Percentiles rank a stretch among this genome's conserved stretches.
Evolutionary conservation across 2,797 vertebrate species (phyloP).

Genomic region (Alfaro cultratus): DNA sequence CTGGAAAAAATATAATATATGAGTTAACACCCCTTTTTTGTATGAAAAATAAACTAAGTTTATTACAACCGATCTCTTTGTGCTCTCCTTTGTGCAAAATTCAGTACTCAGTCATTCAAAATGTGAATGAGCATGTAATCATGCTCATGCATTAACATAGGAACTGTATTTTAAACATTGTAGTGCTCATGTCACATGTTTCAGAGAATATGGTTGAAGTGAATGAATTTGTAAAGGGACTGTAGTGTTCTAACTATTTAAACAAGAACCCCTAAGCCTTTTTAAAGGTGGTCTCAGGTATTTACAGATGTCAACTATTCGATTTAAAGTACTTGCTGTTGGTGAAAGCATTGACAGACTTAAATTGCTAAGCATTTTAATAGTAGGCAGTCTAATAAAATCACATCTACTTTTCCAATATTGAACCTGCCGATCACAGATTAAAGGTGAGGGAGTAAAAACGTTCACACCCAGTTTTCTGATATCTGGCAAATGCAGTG

Average conservation of each 20-base stretch:
- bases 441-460: background rate
- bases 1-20: too few species aligned
- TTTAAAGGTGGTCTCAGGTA: background rate
- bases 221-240: background rate
- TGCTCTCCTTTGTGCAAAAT: too few species aligned
- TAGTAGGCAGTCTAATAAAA: background rate
- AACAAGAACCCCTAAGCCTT: background rate
- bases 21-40: too few species aligned
- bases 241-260: background rate
- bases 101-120: too few species aligned
- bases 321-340: background rate
- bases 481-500: constrained; percentile 23
- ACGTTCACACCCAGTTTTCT: background rate
- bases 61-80: too few species aligned
- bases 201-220: background rate
- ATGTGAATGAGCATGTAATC: too few species aligned
- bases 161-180: too few species aligned
- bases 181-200: too few species aligned
- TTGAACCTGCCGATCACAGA: background rate
- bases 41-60: too few species aligned
- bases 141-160: too few species aligned
- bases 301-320: background rate
- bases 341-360: background rate
- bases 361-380: background rate
- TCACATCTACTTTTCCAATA: background rate